Conservation (phyloP, 2,797 vertebrate genomes). For the Brachyrhaphis roseni region DNA sequence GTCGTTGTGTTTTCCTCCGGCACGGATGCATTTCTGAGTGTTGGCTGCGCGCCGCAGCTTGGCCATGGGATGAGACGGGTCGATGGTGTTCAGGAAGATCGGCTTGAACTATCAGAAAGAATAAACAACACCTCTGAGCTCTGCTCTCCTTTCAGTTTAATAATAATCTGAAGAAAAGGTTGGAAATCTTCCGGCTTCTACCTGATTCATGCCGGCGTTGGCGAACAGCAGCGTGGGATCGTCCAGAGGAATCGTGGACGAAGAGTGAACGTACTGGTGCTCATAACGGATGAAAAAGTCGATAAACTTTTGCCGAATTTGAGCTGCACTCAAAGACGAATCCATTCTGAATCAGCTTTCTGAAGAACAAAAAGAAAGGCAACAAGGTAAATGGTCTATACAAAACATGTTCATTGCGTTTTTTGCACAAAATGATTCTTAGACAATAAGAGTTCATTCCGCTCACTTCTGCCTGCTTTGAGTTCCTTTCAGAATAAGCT, state of each 20-base stretch:
- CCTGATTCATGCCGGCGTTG: conserved; percentile 99
- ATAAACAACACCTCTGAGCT: background rate
- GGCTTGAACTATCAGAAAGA: conserved; percentile 89
- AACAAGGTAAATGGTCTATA: too few relatives aligned
- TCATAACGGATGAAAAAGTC: conserved; percentile 89
- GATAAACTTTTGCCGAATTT: conserved; percentile 95
- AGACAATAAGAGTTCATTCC: too few relatives aligned
- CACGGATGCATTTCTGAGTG: conserved; percentile 98
- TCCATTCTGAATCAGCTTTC: conserved; percentile 84
- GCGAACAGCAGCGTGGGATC: conserved; percentile 97
- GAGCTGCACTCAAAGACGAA: conserved; percentile 83
- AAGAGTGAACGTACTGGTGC: conserved; percentile 95
- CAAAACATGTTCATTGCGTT: too few relatives aligned
- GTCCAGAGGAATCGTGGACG: conserved; percentile 91
- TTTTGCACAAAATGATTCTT: too few relatives aligned
- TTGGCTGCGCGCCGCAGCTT: conserved; percentile 92
- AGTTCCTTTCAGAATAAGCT: too few relatives aligned
- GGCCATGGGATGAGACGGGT: conserved; percentile 95
- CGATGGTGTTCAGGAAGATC: conserved; percentile 98
- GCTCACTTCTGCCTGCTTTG: too few relatives aligned
- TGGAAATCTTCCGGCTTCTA: conserved; percentile 45
- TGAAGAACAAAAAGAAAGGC: background rate
- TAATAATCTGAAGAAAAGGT: background rate
- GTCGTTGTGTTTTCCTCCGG: conserved; percentile 98
- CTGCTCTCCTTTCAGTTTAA: background rate